Evolutionary conservation across 2,797 vertebrate genomes (phyloP), one percentile per base, ranked within the genome.

Genomic region (Syngnathus rostellatus): DNA sequence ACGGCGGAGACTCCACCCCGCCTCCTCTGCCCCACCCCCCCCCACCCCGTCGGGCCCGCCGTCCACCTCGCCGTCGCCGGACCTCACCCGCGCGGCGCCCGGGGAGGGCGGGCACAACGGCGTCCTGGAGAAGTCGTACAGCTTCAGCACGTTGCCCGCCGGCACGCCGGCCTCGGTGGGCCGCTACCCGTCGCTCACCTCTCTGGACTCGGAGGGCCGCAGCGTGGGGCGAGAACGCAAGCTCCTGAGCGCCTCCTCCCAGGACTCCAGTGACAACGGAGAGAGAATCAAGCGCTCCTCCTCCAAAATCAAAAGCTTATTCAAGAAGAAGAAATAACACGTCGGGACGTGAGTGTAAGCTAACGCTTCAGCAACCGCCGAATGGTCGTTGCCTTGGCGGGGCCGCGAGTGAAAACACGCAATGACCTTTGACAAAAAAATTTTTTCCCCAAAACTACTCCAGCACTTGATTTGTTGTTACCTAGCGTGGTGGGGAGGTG

Each of bases 101-200:
- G 93, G 91, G 70, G 94, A 94, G 79, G 83, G 83, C 68, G 81
- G 93, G 72, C 96, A 97, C 89, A 98, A 98, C 43, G 96, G 97
- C 85, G 91, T 96, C 83, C 83, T 98, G 90, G 97, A 99, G 90
- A 99, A 99, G 82, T 98, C 96, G 63, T 97, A 94, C 89, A 99
- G 96, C 90, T 93, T 94, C 86, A 91, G 94, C 82, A 94, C 97
- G 83, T 91, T 98, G 81, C 93, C 94, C 1, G 85, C 92, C 31
- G 89, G 90, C 89, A 92, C 96, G 86, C 91, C 93, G 45, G 82
- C 92, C 68, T 85, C 89, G 37, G 94, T 93, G 66, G 92, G 93
- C 66, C 93, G 93, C 14, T 87, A 95, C 83, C 92, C 93, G 3
- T 94, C 94, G 0, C 91, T 93, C 62, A 92, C 93, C 75, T 94